A percentile compares a stretch with the other conserved stretches of the same genome.
These are phyloP conservation scores for Trachops cirrhosus DNA, from an alignment of 2,797 vertebrate species.

Conservation along the genomic window DNA sequence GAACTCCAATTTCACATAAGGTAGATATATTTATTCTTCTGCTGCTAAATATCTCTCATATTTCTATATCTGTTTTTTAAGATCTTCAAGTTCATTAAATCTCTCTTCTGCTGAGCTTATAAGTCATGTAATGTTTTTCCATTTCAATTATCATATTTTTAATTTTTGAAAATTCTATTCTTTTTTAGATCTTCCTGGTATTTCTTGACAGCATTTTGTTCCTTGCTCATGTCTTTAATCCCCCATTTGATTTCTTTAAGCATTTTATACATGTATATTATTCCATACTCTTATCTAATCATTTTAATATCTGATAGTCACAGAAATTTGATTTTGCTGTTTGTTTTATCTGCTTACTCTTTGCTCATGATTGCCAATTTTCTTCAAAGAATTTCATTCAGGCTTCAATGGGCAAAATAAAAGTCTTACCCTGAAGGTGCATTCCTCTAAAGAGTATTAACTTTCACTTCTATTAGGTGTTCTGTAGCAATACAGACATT, in stretches of 20 bases:
- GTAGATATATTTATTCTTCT: neutral
- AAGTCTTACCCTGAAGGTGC: neutral
- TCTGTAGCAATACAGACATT: neutral
- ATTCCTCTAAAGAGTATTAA: neutral
- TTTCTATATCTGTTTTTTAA: neutral
- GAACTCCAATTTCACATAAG: neutral
- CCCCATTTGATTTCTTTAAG: neutral
- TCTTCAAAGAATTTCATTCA: neutral
- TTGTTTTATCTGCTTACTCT: neutral
- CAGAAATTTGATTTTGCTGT: neutral
- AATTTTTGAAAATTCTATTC: neutral
- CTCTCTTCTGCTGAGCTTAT: neutral
- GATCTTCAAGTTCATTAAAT: neutral
- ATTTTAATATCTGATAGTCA: slow-evolving; percentile 4
- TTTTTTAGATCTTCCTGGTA: slow-evolving; percentile 4
- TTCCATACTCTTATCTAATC: neutral
- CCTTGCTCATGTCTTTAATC: neutral
- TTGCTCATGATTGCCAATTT: neutral
- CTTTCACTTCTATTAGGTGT: neutral
- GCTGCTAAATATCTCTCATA: neutral
- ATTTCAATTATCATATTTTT: neutral
- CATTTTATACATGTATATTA: neutral
- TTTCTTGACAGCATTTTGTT: neutral
- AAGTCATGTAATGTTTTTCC: neutral
- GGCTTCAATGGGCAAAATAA: neutral